Percentiles rank a stretch among this genome's conserved stretches.
Evolutionary conservation across 2,888 invertebrate species (phyloP).

Genomic region (Hyles lineata): DNA sequence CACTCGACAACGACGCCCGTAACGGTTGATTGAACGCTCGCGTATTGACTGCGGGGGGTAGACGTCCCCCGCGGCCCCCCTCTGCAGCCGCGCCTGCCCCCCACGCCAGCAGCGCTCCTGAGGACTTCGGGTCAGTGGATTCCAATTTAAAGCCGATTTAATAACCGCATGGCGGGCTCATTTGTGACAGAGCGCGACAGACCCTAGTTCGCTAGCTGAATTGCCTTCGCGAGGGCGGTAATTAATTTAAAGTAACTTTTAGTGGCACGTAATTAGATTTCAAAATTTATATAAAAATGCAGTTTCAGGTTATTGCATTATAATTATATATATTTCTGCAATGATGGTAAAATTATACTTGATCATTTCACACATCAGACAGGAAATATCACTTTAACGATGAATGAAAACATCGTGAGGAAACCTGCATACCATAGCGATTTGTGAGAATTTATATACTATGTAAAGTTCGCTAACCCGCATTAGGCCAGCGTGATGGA

Average conservation of each 20-base stretch:
- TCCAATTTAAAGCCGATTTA: conserved; percentile 65
- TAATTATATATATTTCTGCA: too few relatives aligned
- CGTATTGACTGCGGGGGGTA: conserved; percentile 32
- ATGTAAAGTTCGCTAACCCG: too few relatives aligned
- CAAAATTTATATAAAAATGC: not conserved
- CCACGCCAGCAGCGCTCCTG: conserved; percentile 29
- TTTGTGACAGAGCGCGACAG: conserved; percentile 18
- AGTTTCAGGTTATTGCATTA: too few relatives aligned
- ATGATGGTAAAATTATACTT: too few relatives aligned
- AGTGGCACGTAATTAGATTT: not conserved
- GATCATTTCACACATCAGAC: too few relatives aligned
- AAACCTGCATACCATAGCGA: too few relatives aligned
- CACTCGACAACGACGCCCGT: conserved; percentile 20
- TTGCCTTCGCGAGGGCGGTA: not conserved
- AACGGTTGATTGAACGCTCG: conserved; percentile 26
- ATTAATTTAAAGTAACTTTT: not conserved
- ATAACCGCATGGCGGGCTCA: conserved; percentile 44
- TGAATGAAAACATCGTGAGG: too few relatives aligned
- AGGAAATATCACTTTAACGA: too few relatives aligned
- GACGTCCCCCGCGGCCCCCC: not conserved
- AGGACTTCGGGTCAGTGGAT: conserved; percentile 58
- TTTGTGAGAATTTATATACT: too few relatives aligned
- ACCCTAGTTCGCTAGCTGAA: not conserved
- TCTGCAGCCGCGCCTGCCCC: conserved; percentile 12
- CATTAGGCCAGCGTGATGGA: too few relatives aligned